Base-by-base conservation (phyloP, 2,113 vertebrate species). In the Corythoichthys intestinalis region DNA sequence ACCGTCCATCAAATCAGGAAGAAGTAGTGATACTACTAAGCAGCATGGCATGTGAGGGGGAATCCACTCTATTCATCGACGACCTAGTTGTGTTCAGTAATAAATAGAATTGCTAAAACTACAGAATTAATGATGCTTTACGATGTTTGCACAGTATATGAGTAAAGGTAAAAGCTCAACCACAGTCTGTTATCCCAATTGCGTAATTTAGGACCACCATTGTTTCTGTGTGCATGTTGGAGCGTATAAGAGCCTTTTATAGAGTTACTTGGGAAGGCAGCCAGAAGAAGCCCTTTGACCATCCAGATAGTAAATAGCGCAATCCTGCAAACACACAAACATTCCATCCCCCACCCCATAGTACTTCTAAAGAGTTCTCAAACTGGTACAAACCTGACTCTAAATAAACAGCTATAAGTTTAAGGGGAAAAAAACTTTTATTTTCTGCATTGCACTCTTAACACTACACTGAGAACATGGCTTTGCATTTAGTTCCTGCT, bases 401-500 rank as follows among this genome's bases (percentile, higher is more conserved):
- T 7, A 60, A 12, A 14, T 6, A 48, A 17, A 6, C 0, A 46
- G 14, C 17, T 50, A 14, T 1, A 35, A 34, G 12, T 47, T 15
- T 5, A 4, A 39, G 2, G 6, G 39, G 63, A 13, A 44, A 14
- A 14, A 20, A 54, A 9, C 12, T 38, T 58, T 50, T 8, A 44
- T 38, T 17, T 41, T 28, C 44, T 8, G 17, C 13, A 9, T 66
- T 61, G 37, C 15, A 39, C 9, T 60, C 58, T 2, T 8, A n/a
- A 0, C 53, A 50, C 34, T 11, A 4, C 20, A 28, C 41, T 44
- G 41, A 56, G 49, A 75, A 57, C 7, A 65, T 37, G 34, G 61
- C 38, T 12, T 59, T 0, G 37, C 59, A 35, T 52, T 73, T n/a
- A 4, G 17, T 72, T 66, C 63, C 54, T 71, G 67, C 44, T 65